Percentiles rank a stretch among this genome's conserved stretches.
Conservation (phyloP, 2,797 vertebrate genomes). For the Cryptoblepharus egeriae region DNA sequence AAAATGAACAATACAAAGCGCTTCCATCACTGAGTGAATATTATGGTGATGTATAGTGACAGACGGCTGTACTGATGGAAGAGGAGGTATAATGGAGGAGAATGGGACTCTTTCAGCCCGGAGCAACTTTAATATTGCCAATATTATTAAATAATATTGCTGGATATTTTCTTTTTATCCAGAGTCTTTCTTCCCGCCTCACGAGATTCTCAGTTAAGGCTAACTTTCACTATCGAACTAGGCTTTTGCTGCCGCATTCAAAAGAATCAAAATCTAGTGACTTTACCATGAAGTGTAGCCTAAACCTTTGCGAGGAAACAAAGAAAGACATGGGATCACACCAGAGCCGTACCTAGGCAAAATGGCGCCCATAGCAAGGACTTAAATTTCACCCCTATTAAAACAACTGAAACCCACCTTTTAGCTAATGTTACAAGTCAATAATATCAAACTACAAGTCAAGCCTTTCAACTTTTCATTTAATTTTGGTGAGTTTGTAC, state of each 20-base stretch:
- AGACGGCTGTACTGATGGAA: slow-evolving; percentile 31
- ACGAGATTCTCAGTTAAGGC: not conserved
- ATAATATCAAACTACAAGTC: too few relatives aligned
- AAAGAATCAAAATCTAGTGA: slow-evolving; percentile 12
- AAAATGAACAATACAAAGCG: slow-evolving; percentile 45
- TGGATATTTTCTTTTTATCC: slow-evolving; percentile 3
- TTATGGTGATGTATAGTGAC: not conserved
- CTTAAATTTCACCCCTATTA: too few relatives aligned
- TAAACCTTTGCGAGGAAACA: too few relatives aligned
- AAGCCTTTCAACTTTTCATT: too few relatives aligned
- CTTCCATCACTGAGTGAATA: slow-evolving; percentile 41
- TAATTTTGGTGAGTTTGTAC: too few relatives aligned
- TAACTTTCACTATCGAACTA: not conserved
- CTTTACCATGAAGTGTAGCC: not conserved
- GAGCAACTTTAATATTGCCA: slow-evolving; percentile 17
- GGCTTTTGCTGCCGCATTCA: not conserved
- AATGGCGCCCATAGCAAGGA: too few relatives aligned
- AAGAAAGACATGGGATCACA: not conserved
- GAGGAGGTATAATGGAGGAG: not conserved
- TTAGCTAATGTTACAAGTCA: too few relatives aligned
- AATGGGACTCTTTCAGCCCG: slow-evolving; percentile 9
- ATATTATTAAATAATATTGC: not conserved
- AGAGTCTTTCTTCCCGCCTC: not conserved
- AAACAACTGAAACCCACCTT: too few relatives aligned
- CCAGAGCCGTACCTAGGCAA: too few relatives aligned